These are phyloP conservation scores for Dexiosoma caninum DNA, from an alignment of 2,888 invertebrate genomes.

Conservation along the genomic window DNA sequence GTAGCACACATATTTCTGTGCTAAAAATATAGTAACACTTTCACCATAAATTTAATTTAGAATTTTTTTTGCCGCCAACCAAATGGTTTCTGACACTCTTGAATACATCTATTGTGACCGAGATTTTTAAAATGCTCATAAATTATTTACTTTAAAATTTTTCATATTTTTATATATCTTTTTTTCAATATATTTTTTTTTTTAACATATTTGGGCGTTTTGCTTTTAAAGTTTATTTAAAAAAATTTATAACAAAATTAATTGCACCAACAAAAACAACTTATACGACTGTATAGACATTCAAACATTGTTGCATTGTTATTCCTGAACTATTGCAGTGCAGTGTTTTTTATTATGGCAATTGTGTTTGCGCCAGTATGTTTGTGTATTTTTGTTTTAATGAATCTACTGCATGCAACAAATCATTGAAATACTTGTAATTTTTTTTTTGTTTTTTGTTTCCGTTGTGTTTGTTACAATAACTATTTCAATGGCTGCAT, in stretches of 20 bases:
- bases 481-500: conserved; percentile 14
- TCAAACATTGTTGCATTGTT: neutral
- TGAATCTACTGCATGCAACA: conserved; percentile 42
- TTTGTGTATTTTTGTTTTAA: conserved; percentile 16
- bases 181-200: conserved; percentile 12
- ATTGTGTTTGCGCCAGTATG: neutral
- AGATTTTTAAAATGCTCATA: conserved; percentile 57
- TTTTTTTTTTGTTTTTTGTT: neutral
- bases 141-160: conserved; percentile 54
- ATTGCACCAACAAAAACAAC: neutral
- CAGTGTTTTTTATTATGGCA: neutral
- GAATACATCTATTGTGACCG: conserved; percentile 56
- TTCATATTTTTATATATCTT: neutral
- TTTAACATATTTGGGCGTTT: neutral
- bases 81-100: conserved; percentile 46
- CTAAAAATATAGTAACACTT: conserved; percentile 2
- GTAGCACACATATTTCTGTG: neutral
- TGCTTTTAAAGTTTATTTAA: conserved; percentile 6
- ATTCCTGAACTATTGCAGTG: neutral
- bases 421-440: conserved; percentile 17
- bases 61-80: conserved; percentile 9
- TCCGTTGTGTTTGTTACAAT: neutral
- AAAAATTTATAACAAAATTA: neutral
- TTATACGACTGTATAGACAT: no score
- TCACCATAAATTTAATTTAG: conserved; percentile 28